Percentiles rank a stretch among this genome's conserved stretches.
Evolutionary conservation across 1,140 invertebrate genomes (phyloP).

Genomic region (Drosophila tsacasi): DNA sequence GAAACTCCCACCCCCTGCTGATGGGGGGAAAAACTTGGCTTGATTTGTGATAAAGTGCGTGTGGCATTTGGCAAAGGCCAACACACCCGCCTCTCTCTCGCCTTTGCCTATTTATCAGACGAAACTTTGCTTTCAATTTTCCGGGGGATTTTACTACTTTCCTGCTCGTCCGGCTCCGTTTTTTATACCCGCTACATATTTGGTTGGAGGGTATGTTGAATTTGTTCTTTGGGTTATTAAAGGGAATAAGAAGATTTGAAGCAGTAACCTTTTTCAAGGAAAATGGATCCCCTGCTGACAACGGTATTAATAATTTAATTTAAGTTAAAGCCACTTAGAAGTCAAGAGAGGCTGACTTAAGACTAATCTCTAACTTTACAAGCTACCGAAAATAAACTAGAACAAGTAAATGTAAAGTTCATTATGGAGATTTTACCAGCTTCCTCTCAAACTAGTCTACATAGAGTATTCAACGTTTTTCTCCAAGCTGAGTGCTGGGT

Average conservation of each 20-base stretch:
- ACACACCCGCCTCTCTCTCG: constrained; percentile 8
- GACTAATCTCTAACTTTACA: not conserved
- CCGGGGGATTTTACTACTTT: constrained; percentile 65
- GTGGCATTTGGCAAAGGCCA: constrained; percentile 64
- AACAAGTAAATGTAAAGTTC: too few species aligned
- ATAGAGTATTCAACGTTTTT: not conserved
- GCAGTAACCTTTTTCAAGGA: not conserved
- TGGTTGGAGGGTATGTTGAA: constrained; percentile 12
- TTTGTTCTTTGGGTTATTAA: too few species aligned
- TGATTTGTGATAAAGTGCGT: constrained; percentile 82
- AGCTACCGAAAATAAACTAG: not conserved
- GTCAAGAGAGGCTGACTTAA: not conserved
- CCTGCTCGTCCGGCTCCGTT: constrained; percentile 1
- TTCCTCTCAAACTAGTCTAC: not conserved
- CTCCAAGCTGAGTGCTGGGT: not conserved
- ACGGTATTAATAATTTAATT: not conserved
- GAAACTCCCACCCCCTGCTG: constrained; percentile 1
- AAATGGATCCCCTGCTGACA: not conserved
- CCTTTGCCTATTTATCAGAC: constrained; percentile 68
- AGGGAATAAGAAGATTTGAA: not conserved
- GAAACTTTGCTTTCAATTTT: constrained; percentile 80
- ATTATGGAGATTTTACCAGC: not conserved
- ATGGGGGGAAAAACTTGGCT: constrained; percentile 61
- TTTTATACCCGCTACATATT: constrained; percentile 1
- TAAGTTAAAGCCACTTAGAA: not conserved